These are phyloP conservation scores for Eilema caniola DNA, from an alignment of 2,888 invertebrate species.

Conservation along the genomic window DNA sequence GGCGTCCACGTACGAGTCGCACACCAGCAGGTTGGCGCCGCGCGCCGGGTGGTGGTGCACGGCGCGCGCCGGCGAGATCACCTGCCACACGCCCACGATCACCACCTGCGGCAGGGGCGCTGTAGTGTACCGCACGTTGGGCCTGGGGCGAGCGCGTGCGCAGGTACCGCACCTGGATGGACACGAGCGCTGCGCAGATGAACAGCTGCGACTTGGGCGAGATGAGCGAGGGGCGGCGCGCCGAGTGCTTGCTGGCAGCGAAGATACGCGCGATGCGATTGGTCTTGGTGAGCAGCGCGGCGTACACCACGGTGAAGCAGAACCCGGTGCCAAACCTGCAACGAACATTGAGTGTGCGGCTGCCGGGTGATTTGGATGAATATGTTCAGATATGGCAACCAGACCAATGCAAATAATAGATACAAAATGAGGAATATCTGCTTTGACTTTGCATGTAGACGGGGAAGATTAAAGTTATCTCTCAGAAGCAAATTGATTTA, in stretches of 20 bases:
- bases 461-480: no score
- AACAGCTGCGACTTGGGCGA: slow-evolving; percentile 95
- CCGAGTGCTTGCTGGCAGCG: slow-evolving; percentile 97
- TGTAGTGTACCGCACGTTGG: neutral
- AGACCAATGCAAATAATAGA: no score
- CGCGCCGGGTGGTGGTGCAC: slow-evolving; percentile 95
- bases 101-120: slow-evolving; percentile 85
- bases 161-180: slow-evolving; percentile 90
- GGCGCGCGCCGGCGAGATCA: slow-evolving; percentile 96
- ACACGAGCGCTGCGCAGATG: slow-evolving; percentile 95
- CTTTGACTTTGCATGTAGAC: no score
- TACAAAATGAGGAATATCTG: no score
- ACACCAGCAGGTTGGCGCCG: slow-evolving; percentile 96
- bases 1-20: slow-evolving; percentile 96
- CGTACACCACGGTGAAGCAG: slow-evolving; percentile 98
- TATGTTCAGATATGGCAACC: no score
- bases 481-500: no score
- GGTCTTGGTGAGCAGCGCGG: slow-evolving; percentile 98
- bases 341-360: neutral
- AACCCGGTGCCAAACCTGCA: slow-evolving; percentile 94
- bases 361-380: neutral
- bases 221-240: slow-evolving; percentile 96
- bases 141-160: slow-evolving; percentile 11
- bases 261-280: slow-evolving; percentile 98
- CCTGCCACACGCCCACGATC: slow-evolving; percentile 95